Base-by-base conservation (phyloP, 2,888 invertebrate species). In the Oscheius myriophilus region DNA sequence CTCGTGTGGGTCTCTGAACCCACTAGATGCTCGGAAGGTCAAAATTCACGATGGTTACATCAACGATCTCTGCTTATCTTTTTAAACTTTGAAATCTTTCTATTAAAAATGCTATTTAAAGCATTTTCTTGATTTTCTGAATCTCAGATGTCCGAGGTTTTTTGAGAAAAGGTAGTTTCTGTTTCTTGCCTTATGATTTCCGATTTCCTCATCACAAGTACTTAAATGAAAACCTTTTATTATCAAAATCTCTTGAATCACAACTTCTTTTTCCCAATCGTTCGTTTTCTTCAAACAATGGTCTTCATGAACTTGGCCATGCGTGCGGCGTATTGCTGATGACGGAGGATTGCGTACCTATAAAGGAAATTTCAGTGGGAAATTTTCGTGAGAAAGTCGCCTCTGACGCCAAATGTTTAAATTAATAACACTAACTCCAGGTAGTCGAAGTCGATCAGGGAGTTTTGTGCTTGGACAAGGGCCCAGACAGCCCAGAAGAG, bases 401-500 rank as follows among this genome's bases (percentile, higher is more conserved):
- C 26, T n/a, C 9, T 53, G 25, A 58, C 43, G 12, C n/a, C 12
- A 39, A 41, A 4, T 33, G 39, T 51, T 51, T 18, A 61, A 16
- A 54, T 18, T 54, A 14, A 25, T 43, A 43, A 43, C 18, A 71
- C 82, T 67, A 71, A 85, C 72, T 64, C 70, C 43, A 85, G 70
- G 66, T 82, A 84, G 65, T 84, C 82, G 58, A 85, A 85, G 33
- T 86, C 79, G 55, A 85, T 84, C 0, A 74, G 71, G 0, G 85
- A 85, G 64, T 80, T 73, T 55, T 82, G 80, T 1, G 82, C 71
- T 62, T 85, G 85, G 26, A 82, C 82, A 12, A 85, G 73, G 12
- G 83, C 82, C 85, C 85, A 85, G 7, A 83, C 49, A 2, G 80
- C 57, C 85, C 85, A 85, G 70, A 86, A 84, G n/a, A 84, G 72